A percentile compares a stretch with the other conserved stretches of the same genome.
Evolutionary conservation across 2,797 vertebrate species (phyloP).

Genomic region (Acanthurus lineatus): DNA sequence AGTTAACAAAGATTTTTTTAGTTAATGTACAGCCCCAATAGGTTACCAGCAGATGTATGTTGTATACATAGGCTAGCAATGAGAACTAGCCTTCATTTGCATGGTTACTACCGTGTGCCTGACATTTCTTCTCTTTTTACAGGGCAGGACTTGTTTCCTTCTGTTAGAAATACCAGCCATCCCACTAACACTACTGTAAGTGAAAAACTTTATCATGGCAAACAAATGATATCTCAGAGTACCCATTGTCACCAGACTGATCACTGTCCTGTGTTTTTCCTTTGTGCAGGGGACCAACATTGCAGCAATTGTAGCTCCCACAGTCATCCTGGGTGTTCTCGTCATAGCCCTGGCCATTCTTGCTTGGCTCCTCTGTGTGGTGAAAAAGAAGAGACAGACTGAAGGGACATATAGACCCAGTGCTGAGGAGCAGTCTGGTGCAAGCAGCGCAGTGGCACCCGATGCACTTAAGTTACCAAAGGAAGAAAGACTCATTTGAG

Average conservation of each 20-base stretch:
- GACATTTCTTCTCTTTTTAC: slow-evolving; percentile 44
- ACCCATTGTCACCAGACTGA: background rate
- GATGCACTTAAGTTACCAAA: slow-evolving; percentile 91
- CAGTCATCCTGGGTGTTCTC: slow-evolving; percentile 83
- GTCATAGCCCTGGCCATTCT: slow-evolving; percentile 79
- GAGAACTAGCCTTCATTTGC: background rate
- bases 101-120: background rate
- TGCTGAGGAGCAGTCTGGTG: slow-evolving; percentile 90
- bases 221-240: background rate
- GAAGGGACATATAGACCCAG: slow-evolving; percentile 94
- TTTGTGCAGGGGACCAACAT: slow-evolving; percentile 70
- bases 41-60: background rate
- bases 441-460: slow-evolving; percentile 79
- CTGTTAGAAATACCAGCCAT: accelerated
- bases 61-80: background rate
- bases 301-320: slow-evolving; percentile 89
- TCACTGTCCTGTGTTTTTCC: slow-evolving; percentile 7
- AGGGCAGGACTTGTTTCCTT: slow-evolving; percentile 61
- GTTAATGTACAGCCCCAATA: background rate
- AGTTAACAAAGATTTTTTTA: background rate
- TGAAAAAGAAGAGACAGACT: slow-evolving; percentile 92
- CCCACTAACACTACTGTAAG: slow-evolving; percentile 59
- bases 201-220: slow-evolving; percentile 4
- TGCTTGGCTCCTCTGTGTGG: slow-evolving; percentile 84
- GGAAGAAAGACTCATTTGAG: slow-evolving; percentile 93